A percentile compares a stretch with the other conserved stretches of the same genome.
Evolutionary conservation across 1,140 invertebrate species (phyloP).

Genomic region (Lucilia sericata): DNA sequence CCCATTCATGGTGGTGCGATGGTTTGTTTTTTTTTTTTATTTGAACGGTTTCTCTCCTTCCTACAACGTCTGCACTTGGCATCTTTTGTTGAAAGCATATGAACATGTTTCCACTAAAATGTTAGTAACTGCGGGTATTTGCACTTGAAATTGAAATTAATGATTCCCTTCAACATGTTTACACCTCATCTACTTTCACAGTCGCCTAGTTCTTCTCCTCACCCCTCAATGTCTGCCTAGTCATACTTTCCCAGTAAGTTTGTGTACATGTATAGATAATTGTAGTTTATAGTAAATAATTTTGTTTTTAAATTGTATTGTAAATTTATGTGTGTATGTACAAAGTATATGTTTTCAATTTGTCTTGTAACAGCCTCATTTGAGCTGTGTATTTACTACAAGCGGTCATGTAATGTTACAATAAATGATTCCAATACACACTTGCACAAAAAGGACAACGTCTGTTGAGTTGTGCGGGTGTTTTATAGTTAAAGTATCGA

Average conservation of each 20-base stretch:
- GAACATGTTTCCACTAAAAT: neutral
- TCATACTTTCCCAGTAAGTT: neutral
- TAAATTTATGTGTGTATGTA: too few species aligned
- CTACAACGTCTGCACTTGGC: neutral
- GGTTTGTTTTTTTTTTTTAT: neutral
- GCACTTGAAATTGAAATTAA: slow-evolving; percentile 43
- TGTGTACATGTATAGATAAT: neutral
- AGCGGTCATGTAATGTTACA: too few species aligned
- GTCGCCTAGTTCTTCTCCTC: neutral
- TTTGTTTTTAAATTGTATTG: too few species aligned
- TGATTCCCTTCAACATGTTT: slow-evolving; percentile 39
- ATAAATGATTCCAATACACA: too few species aligned
- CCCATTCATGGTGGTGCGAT: neutral
- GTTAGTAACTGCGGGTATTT: neutral
- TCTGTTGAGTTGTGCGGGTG: too few species aligned
- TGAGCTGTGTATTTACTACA: too few species aligned
- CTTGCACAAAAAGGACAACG: too few species aligned
- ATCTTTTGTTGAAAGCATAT: neutral
- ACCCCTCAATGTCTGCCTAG: neutral
- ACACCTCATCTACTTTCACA: slow-evolving; percentile 30
- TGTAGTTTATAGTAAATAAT: too few species aligned
- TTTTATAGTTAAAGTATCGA: too few species aligned
- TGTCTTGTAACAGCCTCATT: too few species aligned
- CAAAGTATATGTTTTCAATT: too few species aligned
- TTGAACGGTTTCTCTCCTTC: neutral